These are phyloP conservation scores for Ascidia mentula DNA, from an alignment of 23 tunicate genomes.

Conservation along the genomic window DNA sequence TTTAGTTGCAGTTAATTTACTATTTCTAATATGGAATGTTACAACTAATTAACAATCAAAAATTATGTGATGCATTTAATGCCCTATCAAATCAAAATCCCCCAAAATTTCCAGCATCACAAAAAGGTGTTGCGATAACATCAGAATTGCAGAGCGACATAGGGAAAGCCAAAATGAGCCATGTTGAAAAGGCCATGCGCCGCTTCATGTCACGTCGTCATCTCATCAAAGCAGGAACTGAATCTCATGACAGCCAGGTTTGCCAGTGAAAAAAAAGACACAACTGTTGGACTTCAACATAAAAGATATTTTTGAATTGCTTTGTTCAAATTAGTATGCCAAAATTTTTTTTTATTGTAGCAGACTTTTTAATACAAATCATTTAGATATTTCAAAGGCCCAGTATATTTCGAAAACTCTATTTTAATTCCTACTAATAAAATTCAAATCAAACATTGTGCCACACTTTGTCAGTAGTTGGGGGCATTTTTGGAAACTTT, in stretches of 20 bases:
- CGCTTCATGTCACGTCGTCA: constrained; percentile 84
- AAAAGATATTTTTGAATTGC: too few species aligned
- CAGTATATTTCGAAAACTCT: too few species aligned
- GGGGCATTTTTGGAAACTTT: too few species aligned
- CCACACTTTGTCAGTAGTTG: too few species aligned
- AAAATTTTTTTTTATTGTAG: too few species aligned
- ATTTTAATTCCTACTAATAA: too few species aligned
- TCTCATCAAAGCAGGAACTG: constrained; percentile 20
- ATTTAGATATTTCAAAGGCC: too few species aligned
- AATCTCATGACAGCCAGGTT: constrained; percentile 60
- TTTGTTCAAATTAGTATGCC: too few species aligned
- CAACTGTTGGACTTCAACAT: too few species aligned
- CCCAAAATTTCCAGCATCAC: constrained; percentile 66
- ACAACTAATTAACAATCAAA: neutral
- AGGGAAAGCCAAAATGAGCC: constrained; percentile 18
- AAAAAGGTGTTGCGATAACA: constrained; percentile 70
- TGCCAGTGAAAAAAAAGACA: constrained; percentile 4
- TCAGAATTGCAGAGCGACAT: constrained; percentile 59
- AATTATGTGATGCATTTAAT: neutral
- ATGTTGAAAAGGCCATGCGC: constrained; percentile 72
- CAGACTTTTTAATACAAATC: too few species aligned
- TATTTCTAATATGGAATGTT: constrained; percentile 3
- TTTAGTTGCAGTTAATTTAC: neutral
- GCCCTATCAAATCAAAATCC: neutral
- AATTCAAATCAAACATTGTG: too few species aligned